Evolutionary conservation across 2,797 vertebrate species (phyloP).

Genomic region (Sandelia bainsii): DNA sequence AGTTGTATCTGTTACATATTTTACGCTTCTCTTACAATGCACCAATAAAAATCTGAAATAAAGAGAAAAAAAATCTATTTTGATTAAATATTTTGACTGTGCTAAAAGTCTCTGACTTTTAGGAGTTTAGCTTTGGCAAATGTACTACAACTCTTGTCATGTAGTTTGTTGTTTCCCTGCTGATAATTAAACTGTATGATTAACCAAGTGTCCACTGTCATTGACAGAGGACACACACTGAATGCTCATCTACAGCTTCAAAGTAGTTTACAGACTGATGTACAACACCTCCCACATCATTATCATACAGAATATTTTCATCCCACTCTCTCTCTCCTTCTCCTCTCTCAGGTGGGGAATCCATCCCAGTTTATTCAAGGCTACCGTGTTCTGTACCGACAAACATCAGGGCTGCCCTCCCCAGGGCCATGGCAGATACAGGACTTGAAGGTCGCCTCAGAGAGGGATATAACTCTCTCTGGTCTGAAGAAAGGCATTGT

Average conservation of each 20-base stretch:
- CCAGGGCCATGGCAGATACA: slow-evolving; percentile 90
- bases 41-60: neutral
- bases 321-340: slow-evolving; percentile 19
- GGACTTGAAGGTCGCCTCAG: slow-evolving; percentile 91
- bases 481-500: slow-evolving; percentile 93
- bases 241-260: slow-evolving; percentile 46
- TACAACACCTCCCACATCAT: slow-evolving; percentile 42
- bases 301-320: slow-evolving; percentile 30
- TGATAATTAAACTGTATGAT: slow-evolving; percentile 51
- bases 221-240: slow-evolving; percentile 28
- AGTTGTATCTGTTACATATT: slow-evolving; percentile 80
- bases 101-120: slow-evolving; percentile 8
- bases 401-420: slow-evolving; percentile 90
- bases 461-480: slow-evolving; percentile 89
- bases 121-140: slow-evolving; percentile 8
- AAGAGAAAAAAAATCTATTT: slow-evolving; percentile 44
- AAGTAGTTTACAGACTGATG: slow-evolving; percentile 44
- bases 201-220: slow-evolving; percentile 44
- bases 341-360: slow-evolving; percentile 88
- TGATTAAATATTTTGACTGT: slow-evolving; percentile 34
- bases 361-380: slow-evolving; percentile 97
- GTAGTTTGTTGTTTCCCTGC: slow-evolving; percentile 21
- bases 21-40: slow-evolving; percentile 79
- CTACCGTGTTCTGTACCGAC: slow-evolving; percentile 92
- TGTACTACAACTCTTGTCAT: neutral